A percentile compares a stretch with the other conserved stretches of the same genome.
Conservation (phyloP, 2,797 vertebrate species). For the Carcharodon carcharias region DNA sequence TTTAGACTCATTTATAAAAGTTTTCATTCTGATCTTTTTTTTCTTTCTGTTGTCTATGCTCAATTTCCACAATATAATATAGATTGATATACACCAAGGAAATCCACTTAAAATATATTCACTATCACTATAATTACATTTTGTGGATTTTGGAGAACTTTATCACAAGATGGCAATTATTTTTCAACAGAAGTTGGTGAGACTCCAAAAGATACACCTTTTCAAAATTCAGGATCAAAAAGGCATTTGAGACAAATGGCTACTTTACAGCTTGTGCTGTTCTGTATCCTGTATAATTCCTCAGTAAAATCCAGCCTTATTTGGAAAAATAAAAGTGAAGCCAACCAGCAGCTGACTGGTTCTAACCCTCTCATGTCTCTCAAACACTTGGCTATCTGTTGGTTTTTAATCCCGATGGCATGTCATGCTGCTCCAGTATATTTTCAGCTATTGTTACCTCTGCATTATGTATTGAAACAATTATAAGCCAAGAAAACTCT, state of each 20-base stretch:
- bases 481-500: not conserved
- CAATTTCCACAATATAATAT: not conserved
- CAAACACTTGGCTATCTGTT: not conserved
- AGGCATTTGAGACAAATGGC: not conserved
- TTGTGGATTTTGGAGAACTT: not conserved
- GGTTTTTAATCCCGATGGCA: not conserved
- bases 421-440: not conserved
- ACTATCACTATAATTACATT: not conserved
- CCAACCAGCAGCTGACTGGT: not conserved
- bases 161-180: not conserved
- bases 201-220: not conserved
- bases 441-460: not conserved
- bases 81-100: not conserved
- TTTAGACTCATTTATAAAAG: not conserved
- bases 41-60: not conserved
- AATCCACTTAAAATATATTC: not conserved
- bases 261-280: too few species aligned
- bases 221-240: not conserved
- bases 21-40: not conserved
- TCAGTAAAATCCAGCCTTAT: conserved; percentile 10
- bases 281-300: not conserved
- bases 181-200: too few species aligned
- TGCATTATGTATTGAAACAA: not conserved
- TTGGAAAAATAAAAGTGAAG: not conserved
- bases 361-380: not conserved